Conservation (phyloP, 1,140 invertebrate species). For the Drosophila gunungcola region DNA sequence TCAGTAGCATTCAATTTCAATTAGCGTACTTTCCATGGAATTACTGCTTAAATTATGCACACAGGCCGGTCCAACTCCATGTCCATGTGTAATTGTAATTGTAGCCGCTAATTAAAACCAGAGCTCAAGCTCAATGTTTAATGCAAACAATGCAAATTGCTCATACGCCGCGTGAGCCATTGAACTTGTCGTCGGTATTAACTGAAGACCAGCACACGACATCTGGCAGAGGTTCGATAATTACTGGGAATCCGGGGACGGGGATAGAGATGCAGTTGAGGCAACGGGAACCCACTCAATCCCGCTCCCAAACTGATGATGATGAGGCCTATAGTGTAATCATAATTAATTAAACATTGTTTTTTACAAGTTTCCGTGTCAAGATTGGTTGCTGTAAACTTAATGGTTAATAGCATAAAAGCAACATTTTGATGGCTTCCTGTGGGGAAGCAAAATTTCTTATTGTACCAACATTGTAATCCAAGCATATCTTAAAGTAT, state of each 20-base stretch:
- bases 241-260: constrained; percentile 36
- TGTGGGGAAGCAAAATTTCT: constrained; percentile 3
- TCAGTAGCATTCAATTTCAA: constrained; percentile 43
- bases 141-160: constrained; percentile 70
- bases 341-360: constrained; percentile 46
- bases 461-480: not conserved
- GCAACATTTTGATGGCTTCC: constrained; percentile 26
- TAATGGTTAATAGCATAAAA: constrained; percentile 6
- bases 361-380: constrained; percentile 50
- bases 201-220: constrained; percentile 26
- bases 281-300: constrained; percentile 5
- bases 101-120: constrained; percentile 63
- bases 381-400: constrained; percentile 34
- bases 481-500: too few species aligned
- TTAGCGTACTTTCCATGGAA: constrained; percentile 57
- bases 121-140: constrained; percentile 47
- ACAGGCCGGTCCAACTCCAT: constrained; percentile 22
- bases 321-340: constrained; percentile 24
- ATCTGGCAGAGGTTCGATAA: constrained; percentile 35
- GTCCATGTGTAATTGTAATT: constrained; percentile 71
- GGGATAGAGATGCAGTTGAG: constrained; percentile 18
- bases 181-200: constrained; percentile 67
- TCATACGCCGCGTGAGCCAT: constrained; percentile 59
- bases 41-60: constrained; percentile 70
- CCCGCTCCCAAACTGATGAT: constrained; percentile 9